Base-by-base conservation (phyloP, 2,888 invertebrate species). In the Linnaemya tessellans region DNA sequence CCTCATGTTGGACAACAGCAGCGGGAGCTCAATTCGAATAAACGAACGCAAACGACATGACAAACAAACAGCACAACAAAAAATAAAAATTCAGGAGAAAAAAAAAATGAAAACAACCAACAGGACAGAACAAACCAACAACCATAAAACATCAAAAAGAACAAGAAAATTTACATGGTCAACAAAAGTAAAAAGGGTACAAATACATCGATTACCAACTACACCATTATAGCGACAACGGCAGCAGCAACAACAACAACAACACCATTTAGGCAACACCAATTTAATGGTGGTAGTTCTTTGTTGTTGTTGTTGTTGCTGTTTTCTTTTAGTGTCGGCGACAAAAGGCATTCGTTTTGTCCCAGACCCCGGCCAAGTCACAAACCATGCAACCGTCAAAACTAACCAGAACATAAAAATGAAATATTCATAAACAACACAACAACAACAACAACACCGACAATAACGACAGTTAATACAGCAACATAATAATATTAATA, bases 11-110 rank as follows among this genome's bases (percentile, higher is more conserved):
- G 90, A 89, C 89, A 89, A 89, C 90, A 87, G 86, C 87, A 87
- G 87, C 87, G 89, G 90, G 90, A 90, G 90, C 90, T 80, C 91
- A 88, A 90, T 90, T 90, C 82, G 70, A 84, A 80, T 64, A 51
- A 71, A 71, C 62, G 79, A 75, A 73, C 84, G 81, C 80, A 85
- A 85, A 82, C 70, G 74, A 85, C 85, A 85, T 85, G 85, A 80
- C 85, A 82, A 74, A 78, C 68, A 54, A 84, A 85, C 67, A 81
- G 68, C 49, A 80, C 75, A 80, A 9, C 15, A 49, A 35, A 70
- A 58, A 22, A 20, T 18, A 51, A 51, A 20, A 8, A 51, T 7
- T n/a, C n/a, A n/a, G n/a, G n/a, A n/a, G n/a, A n/a, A n/a, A n/a
- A n/a, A 18, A 51, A n/a, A 11, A 9, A 49, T 41, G 71, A 75